Evolutionary conservation across 1,140 invertebrate genomes (phyloP), one percentile per base, ranked within the genome.

Genomic region (Drosophila tsacasi): DNA sequence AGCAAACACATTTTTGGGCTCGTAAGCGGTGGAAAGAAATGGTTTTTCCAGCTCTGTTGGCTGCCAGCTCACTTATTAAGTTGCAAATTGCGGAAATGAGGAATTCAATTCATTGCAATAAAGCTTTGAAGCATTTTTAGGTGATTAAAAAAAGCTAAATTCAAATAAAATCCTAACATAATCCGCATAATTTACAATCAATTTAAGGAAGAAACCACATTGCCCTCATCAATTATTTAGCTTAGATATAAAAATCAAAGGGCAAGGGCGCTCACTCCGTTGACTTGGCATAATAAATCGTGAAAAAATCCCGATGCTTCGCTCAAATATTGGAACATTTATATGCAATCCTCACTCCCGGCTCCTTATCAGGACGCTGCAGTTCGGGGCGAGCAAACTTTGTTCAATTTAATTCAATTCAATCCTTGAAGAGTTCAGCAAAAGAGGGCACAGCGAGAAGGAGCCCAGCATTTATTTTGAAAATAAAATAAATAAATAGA

Each of bases 401-500:
- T 68, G 58, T 72, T 81, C 77, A 67, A 81, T 84, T 84, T 67
- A 76, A 83, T 83, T 83, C 80, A 83, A 83, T 83, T 85, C 63
- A 77, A 78, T 81, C 72, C 65, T 63, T 65, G 27, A 21, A 59
- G 73, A 77, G 63, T 54, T 84, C 57, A 35, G 44, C 42, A 19
- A 19, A 19, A 19, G 52, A 42, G 19, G 27, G 67, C 37, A 60
- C 55, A 37, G 30, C 66, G 52, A 12, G 55, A 64, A 81, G 73
- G 59, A 59, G 55, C 63, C 63, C 63, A 77, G 58, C 67, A 85
- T 81, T 85, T 81, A 85, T 85, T 81, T 83, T 44, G 27, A 73
- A 84, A 85, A 84, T 85, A 73, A 84, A 85, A 84, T 85, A 82
- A 82, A 82, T 83, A 84, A 84, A 85, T 71, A 74, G 67, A 85